These are phyloP conservation scores for Blastomussa wellsi DNA, from an alignment of 92 coral and sea anemone species.

Conservation along the genomic window DNA sequence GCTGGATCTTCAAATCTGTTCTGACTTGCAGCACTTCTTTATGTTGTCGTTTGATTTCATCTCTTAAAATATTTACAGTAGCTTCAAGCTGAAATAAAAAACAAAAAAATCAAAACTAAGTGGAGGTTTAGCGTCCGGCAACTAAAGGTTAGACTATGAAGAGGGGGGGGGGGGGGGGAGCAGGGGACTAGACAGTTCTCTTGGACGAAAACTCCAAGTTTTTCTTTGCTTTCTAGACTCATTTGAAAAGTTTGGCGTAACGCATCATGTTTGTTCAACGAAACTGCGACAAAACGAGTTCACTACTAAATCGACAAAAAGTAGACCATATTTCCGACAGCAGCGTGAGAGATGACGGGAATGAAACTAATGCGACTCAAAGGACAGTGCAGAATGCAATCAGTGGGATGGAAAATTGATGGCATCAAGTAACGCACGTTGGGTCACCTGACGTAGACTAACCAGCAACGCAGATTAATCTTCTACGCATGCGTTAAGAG, in stretches of 20 bases:
- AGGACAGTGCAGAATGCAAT: too few relatives aligned
- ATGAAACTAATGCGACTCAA: too few relatives aligned
- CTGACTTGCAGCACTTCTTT: conserved; percentile 56
- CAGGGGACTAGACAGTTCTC: background rate
- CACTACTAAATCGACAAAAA: background rate
- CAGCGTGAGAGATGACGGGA: background rate
- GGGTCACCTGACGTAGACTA: too few relatives aligned
- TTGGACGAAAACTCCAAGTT: too few relatives aligned
- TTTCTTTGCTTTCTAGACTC: background rate
- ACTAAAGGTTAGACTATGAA: background rate
- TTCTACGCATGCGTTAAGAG: too few relatives aligned
- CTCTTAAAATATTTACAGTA: conserved; percentile 48
- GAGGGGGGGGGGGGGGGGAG: background rate
- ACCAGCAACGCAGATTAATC: too few relatives aligned
- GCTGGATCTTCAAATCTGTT: conserved; percentile 63
- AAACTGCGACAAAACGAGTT: background rate
- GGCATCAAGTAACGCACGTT: too few relatives aligned
- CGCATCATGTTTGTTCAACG: background rate
- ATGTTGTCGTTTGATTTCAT: conserved; percentile 66
- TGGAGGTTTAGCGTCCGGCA: background rate
- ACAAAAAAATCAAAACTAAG: background rate
- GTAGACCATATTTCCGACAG: background rate
- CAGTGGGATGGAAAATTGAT: too few relatives aligned
- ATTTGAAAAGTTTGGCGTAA: background rate
- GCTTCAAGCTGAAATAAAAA: conserved; percentile 61